Evolutionary conservation across 2,797 vertebrate species (phyloP).

Genomic region (Manis javanica): DNA sequence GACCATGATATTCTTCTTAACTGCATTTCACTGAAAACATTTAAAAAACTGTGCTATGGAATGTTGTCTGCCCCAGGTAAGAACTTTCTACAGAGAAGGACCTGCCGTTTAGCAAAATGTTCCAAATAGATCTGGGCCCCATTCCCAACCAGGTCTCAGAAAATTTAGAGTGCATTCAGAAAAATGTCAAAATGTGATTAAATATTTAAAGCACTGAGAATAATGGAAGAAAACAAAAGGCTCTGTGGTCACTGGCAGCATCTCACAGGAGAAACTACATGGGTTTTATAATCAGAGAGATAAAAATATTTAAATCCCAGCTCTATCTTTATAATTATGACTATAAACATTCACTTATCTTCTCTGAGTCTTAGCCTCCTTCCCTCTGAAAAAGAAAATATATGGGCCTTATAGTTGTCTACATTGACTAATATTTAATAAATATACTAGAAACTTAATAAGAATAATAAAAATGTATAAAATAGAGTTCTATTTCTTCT

Average conservation of each 20-base stretch:
- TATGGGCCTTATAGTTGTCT: not conserved
- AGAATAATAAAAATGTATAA: not conserved
- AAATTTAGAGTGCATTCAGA: not conserved
- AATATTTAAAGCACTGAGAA: not conserved
- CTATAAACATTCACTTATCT: not conserved
- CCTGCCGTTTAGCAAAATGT: not conserved
- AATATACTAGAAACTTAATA: not conserved
- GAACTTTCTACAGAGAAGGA: not conserved
- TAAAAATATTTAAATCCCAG: not conserved
- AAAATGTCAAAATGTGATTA: not conserved
- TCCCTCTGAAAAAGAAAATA: not conserved
- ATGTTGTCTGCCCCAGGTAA: not conserved
- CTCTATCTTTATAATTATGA: not conserved
- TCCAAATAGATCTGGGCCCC: not conserved
- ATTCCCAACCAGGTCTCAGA: not conserved
- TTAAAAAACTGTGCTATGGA: not conserved
- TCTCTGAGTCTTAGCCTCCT: not conserved
- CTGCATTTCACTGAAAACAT: not conserved
- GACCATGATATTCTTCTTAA: not conserved
- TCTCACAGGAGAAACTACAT: not conserved
- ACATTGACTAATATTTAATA: not conserved
- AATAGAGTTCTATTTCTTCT: not conserved
- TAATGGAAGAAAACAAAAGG: not conserved
- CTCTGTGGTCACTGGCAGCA: not conserved
- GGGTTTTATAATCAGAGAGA: not conserved